Evolutionary conservation across 2,888 invertebrate genomes (phyloP).

Genomic region (Allophyes oxyacanthae): DNA sequence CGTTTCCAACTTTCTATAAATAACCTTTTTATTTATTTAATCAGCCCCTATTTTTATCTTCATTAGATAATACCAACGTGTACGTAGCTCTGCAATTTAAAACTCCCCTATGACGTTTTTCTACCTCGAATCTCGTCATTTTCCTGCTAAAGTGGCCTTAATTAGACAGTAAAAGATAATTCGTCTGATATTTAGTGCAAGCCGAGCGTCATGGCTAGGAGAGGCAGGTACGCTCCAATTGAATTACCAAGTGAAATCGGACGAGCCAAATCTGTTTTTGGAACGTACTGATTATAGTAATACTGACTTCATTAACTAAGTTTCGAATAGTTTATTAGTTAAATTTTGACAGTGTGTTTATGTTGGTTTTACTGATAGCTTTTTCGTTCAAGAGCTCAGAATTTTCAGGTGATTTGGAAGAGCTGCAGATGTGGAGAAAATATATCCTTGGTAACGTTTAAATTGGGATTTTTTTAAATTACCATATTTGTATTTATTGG

Average conservation of each 20-base stretch:
- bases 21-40: not conserved
- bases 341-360: constrained; percentile 24
- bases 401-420: no score
- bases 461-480: no score
- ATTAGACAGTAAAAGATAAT: constrained; percentile 58
- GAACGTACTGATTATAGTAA: constrained; percentile 69
- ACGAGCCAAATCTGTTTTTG: constrained; percentile 75
- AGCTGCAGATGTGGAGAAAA: no score
- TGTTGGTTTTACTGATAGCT: no score
- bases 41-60: no score
- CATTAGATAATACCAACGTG: no score
- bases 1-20: not conserved
- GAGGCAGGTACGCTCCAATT: constrained; percentile 78
- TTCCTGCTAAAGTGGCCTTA: constrained; percentile 50
- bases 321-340: constrained; percentile 11
- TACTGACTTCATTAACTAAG: constrained; percentile 38
- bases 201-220: constrained; percentile 67
- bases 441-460: no score
- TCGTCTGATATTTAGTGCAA: constrained; percentile 65
- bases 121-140: constrained; percentile 34
- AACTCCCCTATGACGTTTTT: constrained; percentile 20
- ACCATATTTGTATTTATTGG: no score
- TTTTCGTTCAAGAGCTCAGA: no score
- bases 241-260: constrained; percentile 77
- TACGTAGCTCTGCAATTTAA: not conserved